phyloP scores from a whole-genome alignment of 2,888 invertebrate species.

The Acanthoscelides obtectus region DNA sequence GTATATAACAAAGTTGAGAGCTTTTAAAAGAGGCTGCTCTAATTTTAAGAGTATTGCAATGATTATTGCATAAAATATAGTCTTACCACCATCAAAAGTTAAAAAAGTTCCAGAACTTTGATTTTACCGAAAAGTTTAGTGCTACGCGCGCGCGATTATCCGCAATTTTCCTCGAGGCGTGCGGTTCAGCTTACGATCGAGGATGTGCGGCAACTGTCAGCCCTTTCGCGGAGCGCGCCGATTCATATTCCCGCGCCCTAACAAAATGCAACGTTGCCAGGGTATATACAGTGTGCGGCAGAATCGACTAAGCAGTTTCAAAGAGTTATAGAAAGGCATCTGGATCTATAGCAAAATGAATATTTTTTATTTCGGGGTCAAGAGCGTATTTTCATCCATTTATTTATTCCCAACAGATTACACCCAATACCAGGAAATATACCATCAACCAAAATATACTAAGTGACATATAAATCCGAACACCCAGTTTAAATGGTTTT shows the following conservation, averaged over 20 bases:
- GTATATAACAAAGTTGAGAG: too few species aligned
- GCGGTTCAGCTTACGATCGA: neutral
- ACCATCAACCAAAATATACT: too few species aligned
- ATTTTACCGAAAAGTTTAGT: neutral
- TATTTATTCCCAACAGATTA: too few species aligned
- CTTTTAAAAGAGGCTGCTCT: neutral
- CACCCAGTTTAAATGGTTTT: too few species aligned
- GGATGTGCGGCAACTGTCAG: neutral
- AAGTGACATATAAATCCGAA: too few species aligned
- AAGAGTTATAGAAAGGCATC: too few species aligned
- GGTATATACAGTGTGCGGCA: too few species aligned
- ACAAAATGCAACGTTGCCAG: neutral
- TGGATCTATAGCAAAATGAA: too few species aligned
- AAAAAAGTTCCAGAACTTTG: neutral
- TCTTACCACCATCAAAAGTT: neutral
- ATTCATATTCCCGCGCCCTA: neutral
- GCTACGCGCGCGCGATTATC: neutral
- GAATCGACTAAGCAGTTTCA: too few species aligned
- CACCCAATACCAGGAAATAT: too few species aligned
- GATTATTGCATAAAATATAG: neutral
- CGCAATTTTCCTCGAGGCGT: neutral
- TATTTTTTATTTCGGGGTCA: too few species aligned
- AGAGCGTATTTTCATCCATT: too few species aligned
- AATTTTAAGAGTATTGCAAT: neutral
- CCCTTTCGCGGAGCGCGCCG: neutral